A percentile compares a stretch with the other conserved stretches of the same genome.
These are phyloP conservation scores for Strix aluco DNA, from an alignment of 2,113 vertebrate species.

Conservation along the genomic window DNA sequence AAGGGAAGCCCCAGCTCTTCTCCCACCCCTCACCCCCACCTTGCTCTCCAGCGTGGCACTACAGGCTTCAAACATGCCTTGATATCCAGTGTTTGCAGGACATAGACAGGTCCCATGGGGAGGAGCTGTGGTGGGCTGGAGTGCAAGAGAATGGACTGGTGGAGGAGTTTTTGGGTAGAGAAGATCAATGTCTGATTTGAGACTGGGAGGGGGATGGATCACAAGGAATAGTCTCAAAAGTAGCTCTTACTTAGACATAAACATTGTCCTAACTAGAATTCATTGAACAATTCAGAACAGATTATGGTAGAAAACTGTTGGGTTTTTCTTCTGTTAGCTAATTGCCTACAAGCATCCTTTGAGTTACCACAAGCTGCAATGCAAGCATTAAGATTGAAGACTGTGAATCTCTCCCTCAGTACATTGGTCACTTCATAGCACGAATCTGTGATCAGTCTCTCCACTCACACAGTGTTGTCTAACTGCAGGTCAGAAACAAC, in stretches of 20 bases:
- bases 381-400: background rate
- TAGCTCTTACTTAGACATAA: background rate
- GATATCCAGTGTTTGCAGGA: background rate
- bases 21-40: background rate
- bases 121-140: background rate
- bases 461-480: background rate
- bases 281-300: background rate
- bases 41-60: background rate
- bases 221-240: background rate
- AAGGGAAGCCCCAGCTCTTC: background rate
- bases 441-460: background rate
- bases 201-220: background rate
- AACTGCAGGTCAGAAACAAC: background rate
- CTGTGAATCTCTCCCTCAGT: background rate
- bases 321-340: background rate
- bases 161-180: background rate
- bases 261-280: background rate
- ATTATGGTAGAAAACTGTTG: background rate
- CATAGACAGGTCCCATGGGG: background rate
- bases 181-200: background rate
- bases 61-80: background rate
- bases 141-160: background rate
- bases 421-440: background rate
- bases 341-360: background rate
- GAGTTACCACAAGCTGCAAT: background rate